Conservation (phyloP, 2,797 vertebrate genomes). For the Podargus strigoides region DNA sequence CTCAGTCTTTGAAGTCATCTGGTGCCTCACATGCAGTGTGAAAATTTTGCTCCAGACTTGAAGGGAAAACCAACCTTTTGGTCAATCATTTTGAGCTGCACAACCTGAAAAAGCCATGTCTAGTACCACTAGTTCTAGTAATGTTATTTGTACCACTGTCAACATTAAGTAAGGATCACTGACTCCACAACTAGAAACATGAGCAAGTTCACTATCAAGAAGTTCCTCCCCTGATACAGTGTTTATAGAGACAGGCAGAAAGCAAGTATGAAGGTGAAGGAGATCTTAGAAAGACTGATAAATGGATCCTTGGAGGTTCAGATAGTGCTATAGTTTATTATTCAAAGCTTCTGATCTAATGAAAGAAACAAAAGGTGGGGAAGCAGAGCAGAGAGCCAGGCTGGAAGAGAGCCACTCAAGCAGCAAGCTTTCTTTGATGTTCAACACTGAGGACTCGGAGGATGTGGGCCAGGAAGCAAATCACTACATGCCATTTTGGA, state of each 20-base stretch:
- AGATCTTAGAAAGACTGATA: background rate
- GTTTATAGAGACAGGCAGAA: background rate
- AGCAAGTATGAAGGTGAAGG: background rate
- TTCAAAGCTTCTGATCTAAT: background rate
- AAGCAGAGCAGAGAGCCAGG: background rate
- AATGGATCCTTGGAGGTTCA: background rate
- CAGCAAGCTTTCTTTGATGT: background rate
- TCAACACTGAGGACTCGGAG: background rate
- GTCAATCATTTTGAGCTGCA: background rate
- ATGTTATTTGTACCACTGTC: background rate
- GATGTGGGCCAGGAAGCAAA: background rate
- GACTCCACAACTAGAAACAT: background rate
- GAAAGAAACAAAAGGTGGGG: background rate
- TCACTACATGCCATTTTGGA: background rate
- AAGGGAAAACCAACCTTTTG: conserved; percentile 31
- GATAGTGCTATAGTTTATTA: background rate
- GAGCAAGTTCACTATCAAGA: background rate
- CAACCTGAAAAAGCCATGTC: background rate
- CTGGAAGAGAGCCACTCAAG: background rate
- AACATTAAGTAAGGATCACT: background rate
- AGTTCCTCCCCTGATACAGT: background rate
- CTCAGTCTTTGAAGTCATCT: conserved; percentile 34
- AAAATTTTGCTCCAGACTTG: conserved; percentile 1
- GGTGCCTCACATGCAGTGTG: background rate
- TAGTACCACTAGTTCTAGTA: background rate